Base-by-base conservation (phyloP, 2,888 invertebrate species). In the Agrenia bidenticulata region DNA sequence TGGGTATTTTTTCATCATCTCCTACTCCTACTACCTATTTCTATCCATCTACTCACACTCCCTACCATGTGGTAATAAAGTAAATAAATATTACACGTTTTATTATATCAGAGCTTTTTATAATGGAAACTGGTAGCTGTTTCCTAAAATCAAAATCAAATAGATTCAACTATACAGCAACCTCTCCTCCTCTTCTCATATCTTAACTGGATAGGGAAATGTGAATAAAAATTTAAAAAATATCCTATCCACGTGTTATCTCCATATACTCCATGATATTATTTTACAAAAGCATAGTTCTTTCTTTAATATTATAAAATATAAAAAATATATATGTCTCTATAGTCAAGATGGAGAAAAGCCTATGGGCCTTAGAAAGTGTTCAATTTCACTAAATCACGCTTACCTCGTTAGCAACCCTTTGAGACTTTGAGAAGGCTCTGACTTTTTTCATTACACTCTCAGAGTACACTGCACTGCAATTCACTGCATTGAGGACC, bases 341-440 rank as follows among this genome's bases (percentile, higher is more conserved):
- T 21, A 49, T 45, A 26, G 19, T 49, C 21, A 24, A 45, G 21
- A 56, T 53, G 51, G 50, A 54, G 61, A 49, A 42, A 45, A 49
- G 53, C 24, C n/a, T n/a, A n/a, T n/a, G n/a, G n/a, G n/a, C n/a
- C n/a, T n/a, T 11, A 53, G 64, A 66, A 70, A 73, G 66, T 66
- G 66, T 64, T 71, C 73, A 73, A 73, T 73, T 73, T 73, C 69
- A 71, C 68, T 73, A 70, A 72, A 72, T 74, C 74, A 74, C 74
- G 74, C 73, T 74, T 64, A 73, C 64, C 74, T 74, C 74, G 74
- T 74, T 74, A 74, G 73, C 73, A 70, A 67, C 54, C 67, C 67
- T 73, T 70, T 72, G 69, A 72, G 60, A 73, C 67, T 63, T 69
- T 32, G 11, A 32, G 32, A 32, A 32, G 5, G 4, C 32, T 32